A percentile compares a stretch with the other conserved stretches of the same genome.
These are phyloP conservation scores for Brienomyrus longianalis DNA, from an alignment of 2,113 vertebrate genomes.

Conservation along the genomic window DNA sequence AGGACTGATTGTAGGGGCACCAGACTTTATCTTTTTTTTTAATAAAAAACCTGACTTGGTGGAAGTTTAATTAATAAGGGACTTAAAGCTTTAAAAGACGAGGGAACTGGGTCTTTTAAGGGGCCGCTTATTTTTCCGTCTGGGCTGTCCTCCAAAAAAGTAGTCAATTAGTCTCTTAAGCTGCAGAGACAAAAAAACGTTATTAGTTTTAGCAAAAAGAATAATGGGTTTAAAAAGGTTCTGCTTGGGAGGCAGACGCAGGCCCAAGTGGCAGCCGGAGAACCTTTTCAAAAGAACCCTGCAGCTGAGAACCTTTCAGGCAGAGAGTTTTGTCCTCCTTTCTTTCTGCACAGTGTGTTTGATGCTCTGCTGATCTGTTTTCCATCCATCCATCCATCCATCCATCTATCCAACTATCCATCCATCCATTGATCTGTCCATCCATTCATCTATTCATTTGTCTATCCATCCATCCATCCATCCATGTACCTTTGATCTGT, in stretches of 20 bases:
- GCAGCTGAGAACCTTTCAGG: conserved; percentile 30
- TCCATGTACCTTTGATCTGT: too few species aligned
- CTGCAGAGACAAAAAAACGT: conserved; percentile 70
- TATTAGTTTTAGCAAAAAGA: conserved; percentile 69
- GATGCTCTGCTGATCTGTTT: background rate
- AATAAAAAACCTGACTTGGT: conserved; percentile 63
- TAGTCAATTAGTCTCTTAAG: conserved; percentile 69
- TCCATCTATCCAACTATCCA: background rate
- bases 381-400: background rate
- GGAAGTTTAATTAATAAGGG: conserved; percentile 74
- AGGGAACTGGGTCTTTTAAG: conserved; percentile 66
- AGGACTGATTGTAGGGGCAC: conserved; percentile 51
- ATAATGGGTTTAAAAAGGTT: conserved; percentile 68
- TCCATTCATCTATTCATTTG: background rate
- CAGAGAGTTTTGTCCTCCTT: conserved; percentile 20
- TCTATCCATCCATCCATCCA: background rate
- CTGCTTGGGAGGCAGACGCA: conserved; percentile 54
- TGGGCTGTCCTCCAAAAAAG: conserved; percentile 67
- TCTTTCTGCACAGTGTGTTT: background rate
- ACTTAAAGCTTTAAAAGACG: conserved; percentile 63
- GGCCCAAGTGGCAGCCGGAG: conserved; percentile 40
- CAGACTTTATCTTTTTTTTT: conserved; percentile 64
- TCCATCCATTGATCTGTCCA: background rate
- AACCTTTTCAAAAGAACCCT: conserved; percentile 46
- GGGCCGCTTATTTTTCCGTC: conserved; percentile 68